Percentiles rank a stretch among this genome's conserved stretches.
Conservation (phyloP, 2,888 invertebrate genomes). For the Drosophila demipolita region DNA sequence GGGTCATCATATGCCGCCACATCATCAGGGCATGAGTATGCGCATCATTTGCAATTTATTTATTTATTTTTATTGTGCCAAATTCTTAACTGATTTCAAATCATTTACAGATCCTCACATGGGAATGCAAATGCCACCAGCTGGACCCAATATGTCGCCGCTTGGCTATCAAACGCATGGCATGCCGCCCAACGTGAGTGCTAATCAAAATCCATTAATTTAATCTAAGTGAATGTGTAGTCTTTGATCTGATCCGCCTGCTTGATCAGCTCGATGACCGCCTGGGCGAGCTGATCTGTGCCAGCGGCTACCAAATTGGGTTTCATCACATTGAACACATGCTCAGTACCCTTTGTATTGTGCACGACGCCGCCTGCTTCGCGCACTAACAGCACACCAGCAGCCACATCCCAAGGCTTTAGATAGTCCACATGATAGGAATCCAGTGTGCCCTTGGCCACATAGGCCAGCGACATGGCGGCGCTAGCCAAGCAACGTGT, state of each 20-base stretch:
- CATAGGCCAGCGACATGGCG: slow-evolving; percentile 89
- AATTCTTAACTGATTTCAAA: background rate
- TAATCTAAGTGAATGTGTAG: slow-evolving; percentile 62
- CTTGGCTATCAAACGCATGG: slow-evolving; percentile 88
- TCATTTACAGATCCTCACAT: slow-evolving; percentile 81
- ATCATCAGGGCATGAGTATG: slow-evolving; percentile 86
- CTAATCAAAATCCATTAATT: background rate
- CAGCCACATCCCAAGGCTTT: slow-evolving; percentile 92
- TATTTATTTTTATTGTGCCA: background rate
- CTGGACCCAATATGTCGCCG: slow-evolving; percentile 85
- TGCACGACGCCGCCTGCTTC: slow-evolving; percentile 91
- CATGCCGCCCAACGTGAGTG: slow-evolving; percentile 86
- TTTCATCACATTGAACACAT: slow-evolving; percentile 86
- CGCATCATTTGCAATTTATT: background rate
- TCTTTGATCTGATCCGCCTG: slow-evolving; percentile 85
- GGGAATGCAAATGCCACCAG: slow-evolving; percentile 85
- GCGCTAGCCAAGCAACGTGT: slow-evolving; percentile 89
- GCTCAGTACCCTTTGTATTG: slow-evolving; percentile 86
- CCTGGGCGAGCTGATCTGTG: slow-evolving; percentile 85
- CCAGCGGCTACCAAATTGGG: slow-evolving; percentile 86
- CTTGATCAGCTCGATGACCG: slow-evolving; percentile 85
- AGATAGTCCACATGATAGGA: slow-evolving; percentile 89
- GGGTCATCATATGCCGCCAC: slow-evolving; percentile 86
- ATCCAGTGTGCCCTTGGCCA: slow-evolving; percentile 89
- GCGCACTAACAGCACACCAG: slow-evolving; percentile 88